Conservation (phyloP, 2,888 invertebrate genomes). For the Brachyptera putata region DNA sequence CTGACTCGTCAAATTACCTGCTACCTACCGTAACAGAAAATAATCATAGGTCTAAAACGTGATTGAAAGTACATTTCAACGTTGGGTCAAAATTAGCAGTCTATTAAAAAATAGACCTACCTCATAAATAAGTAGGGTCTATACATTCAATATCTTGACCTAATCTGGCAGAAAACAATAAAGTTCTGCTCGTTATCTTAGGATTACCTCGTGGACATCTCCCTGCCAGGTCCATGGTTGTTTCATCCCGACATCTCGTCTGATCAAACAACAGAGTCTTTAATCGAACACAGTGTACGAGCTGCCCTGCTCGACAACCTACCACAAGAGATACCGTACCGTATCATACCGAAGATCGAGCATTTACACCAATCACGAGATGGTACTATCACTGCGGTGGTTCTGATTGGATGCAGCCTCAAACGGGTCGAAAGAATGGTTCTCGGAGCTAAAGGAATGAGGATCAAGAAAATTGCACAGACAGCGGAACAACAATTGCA, state of each 20-base stretch:
- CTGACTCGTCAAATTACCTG: too few relatives aligned
- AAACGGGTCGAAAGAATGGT: slow-evolving; percentile 60
- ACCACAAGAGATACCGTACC: slow-evolving; percentile 83
- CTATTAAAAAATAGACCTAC: too few relatives aligned
- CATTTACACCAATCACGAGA: slow-evolving; percentile 50
- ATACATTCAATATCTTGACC: too few relatives aligned
- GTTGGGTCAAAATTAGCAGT: too few relatives aligned
- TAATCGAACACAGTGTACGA: slow-evolving; percentile 71
- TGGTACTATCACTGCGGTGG: slow-evolving; percentile 53
- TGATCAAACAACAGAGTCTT: slow-evolving; percentile 63
- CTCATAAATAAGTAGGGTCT: too few relatives aligned
- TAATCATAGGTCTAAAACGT: too few relatives aligned
- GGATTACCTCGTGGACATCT: slow-evolving; percentile 64
- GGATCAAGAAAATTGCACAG: slow-evolving; percentile 66
- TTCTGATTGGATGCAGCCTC: slow-evolving; percentile 60
- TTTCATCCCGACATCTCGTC: slow-evolving; percentile 65
- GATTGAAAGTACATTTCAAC: too few relatives aligned
- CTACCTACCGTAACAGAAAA: too few relatives aligned
- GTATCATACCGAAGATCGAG: slow-evolving; percentile 60
- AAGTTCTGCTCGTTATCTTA: too few relatives aligned
- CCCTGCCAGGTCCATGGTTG: slow-evolving; percentile 63
- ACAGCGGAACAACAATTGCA: slow-evolving; percentile 59
- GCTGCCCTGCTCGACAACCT: slow-evolving; percentile 81
- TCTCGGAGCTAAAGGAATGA: slow-evolving; percentile 63
- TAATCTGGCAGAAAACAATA: too few relatives aligned